A percentile compares a stretch with the other conserved stretches of the same genome.
Conservation (phyloP, 2,797 vertebrate species). For the Myiotriccus ornatus region DNA sequence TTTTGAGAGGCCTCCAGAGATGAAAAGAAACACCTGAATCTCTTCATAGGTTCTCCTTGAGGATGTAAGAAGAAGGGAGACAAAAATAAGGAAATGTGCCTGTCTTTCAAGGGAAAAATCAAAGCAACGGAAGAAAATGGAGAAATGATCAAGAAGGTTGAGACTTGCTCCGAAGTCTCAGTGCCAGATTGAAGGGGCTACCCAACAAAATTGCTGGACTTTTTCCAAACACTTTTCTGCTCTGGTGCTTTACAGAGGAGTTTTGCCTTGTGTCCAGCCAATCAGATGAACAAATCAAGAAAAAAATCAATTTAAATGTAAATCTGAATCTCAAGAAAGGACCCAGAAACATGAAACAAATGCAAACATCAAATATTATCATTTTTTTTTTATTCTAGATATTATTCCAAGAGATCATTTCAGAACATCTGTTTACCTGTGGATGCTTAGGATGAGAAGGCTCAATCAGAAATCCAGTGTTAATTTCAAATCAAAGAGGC, state of each 20-base stretch:
- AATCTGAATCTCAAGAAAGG: not conserved
- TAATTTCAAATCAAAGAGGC: not conserved
- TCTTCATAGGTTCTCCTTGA: not conserved
- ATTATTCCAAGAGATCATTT: not conserved
- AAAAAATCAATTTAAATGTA: not conserved
- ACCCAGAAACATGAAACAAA: not conserved
- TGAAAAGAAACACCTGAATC: not conserved
- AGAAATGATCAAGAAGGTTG: not conserved
- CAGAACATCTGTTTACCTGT: not conserved
- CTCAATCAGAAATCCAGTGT: not conserved
- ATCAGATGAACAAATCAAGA: not conserved
- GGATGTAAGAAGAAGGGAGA: not conserved
- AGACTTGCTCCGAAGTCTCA: not conserved
- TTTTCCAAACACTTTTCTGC: not conserved
- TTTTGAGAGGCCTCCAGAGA: not conserved
- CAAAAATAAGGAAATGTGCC: not conserved
- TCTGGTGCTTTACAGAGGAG: not conserved
- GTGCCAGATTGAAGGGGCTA: not conserved
- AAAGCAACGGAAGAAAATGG: not conserved
- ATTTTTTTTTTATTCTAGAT: not conserved
- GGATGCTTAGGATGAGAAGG: not conserved
- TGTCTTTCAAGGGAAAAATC: not conserved
- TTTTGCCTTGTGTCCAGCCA: not conserved
- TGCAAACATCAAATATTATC: not conserved
- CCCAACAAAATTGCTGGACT: not conserved